A percentile compares a stretch with the other conserved stretches of the same genome.
Evolutionary conservation across 1,140 invertebrate genomes (phyloP).

Genomic region (Neodiprion fabricii): DNA sequence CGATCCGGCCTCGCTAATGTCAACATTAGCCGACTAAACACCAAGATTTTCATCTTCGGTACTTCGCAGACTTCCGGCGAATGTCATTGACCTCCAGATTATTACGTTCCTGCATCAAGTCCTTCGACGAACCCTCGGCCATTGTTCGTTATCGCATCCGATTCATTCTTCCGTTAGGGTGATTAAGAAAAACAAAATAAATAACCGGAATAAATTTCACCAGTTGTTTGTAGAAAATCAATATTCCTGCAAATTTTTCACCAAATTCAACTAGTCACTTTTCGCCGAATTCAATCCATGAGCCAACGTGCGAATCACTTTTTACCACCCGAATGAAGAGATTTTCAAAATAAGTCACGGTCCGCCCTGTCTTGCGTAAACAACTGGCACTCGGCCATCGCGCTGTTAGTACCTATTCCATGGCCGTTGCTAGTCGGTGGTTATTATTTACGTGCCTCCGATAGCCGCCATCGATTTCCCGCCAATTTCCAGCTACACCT

Average conservation of each 20-base stretch:
- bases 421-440: background rate
- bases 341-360: too few species aligned
- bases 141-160: too few species aligned
- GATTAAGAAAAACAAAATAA: too few species aligned
- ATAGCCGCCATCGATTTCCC: background rate
- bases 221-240: too few species aligned
- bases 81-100: background rate
- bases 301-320: too few species aligned
- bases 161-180: too few species aligned
- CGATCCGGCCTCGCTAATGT: background rate
- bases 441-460: background rate
- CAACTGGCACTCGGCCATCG: conserved; percentile 20
- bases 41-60: background rate
- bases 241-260: too few species aligned
- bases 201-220: too few species aligned
- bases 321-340: too few species aligned
- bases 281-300: too few species aligned
- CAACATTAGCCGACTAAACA: background rate
- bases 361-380: background rate
- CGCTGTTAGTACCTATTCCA: conserved; percentile 5
- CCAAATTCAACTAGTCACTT: too few species aligned
- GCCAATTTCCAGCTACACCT: background rate
- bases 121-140: too few species aligned
- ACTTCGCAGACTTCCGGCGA: background rate
- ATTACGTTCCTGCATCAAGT: background rate